Evolutionary conservation across 2,113 vertebrate species (phyloP), one percentile per base, ranked within the genome.

Genomic region (Pitta sordida): DNA sequence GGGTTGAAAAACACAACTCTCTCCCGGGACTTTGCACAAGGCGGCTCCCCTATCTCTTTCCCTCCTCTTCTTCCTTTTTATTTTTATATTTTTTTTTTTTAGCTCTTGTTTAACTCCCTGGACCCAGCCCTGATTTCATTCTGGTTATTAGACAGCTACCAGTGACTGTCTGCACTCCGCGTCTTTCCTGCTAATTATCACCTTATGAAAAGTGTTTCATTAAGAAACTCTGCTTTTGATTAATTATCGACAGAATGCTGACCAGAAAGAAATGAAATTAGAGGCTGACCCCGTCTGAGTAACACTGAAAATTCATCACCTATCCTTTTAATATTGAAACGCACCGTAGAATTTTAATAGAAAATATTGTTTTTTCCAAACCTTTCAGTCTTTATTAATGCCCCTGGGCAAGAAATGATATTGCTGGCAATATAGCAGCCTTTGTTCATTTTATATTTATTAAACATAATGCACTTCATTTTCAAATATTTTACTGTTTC

Each of bases 201-300:
- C 99, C 98, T 98, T 97, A 98, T 98, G 98, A 99, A 98, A 99
- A 99, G 99, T 99, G 99, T 99, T 99, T 99, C 99, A 99, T 99
- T 99, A 99, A 98, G 98, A 98, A 98, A 98, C 98, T 98, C 98
- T 97, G 97, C 98, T 98, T 98, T 98, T 98, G 98, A 98, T 98
- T 98, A 99, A 99, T 99, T 99, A 99, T 98, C 98, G 98, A 98
- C 99, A 99, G 98, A 98, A 98, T 98, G 98, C 98, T 99, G 98
- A 99, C 98, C 98, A 98, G 98, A 98, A 98, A 98, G 98, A 98
- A 98, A 98, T 98, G 97, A 98, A 98, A 98, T 98, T 98, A 98
- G 98, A 97, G 97, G 96, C 96, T 98, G 98, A 98, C 98, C 98
- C 97, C 93, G 96, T 97, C 97, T 97, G 97, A 97, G 96, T 98